phyloP scores from a whole-genome alignment of 2,113 vertebrate species.

The Neodontobutis hainanensis region DNA sequence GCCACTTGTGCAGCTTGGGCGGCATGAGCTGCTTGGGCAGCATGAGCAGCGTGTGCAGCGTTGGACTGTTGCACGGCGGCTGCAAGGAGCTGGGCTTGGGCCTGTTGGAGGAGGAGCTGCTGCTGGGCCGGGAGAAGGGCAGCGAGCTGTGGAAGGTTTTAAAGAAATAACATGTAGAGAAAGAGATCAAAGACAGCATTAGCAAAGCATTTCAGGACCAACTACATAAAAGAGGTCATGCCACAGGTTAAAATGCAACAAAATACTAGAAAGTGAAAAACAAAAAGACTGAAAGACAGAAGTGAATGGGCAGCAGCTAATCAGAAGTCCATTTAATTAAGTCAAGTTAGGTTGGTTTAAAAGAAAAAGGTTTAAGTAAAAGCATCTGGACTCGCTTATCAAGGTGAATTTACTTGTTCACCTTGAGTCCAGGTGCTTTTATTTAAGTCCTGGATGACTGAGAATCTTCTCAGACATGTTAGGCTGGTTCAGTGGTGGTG shows the following conservation, averaged over 20 bases:
- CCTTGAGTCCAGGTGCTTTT: too few species aligned
- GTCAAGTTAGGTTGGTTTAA: not conserved
- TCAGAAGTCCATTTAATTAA: not conserved
- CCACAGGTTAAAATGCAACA: too few species aligned
- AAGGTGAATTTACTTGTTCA: too few species aligned
- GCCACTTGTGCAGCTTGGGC: conserved; percentile 80
- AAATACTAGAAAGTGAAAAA: too few species aligned
- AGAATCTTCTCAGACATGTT: too few species aligned
- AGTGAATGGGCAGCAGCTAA: too few species aligned
- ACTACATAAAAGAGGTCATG: not conserved
- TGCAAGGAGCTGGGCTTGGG: conserved; percentile 89
- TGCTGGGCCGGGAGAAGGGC: conserved; percentile 90
- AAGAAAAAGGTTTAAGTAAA: too few species aligned
- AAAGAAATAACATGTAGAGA: not conserved
- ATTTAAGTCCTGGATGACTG: too few species aligned
- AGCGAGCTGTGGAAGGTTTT: conserved; percentile 76
- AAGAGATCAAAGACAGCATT: conserved; percentile 12
- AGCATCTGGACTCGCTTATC: too few species aligned
- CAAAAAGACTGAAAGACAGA: not conserved
- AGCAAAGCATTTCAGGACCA: not conserved
- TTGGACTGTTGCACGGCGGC: conserved; percentile 88
- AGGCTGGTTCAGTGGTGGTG: too few species aligned
- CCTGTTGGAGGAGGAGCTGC: conserved; percentile 90
- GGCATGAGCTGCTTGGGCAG: conserved; percentile 61
- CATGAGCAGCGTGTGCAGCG: conserved; percentile 81